These are phyloP conservation scores for Himantopus leucocephalus DNA, from an alignment of 2,113 vertebrate genomes.

Conservation along the genomic window DNA sequence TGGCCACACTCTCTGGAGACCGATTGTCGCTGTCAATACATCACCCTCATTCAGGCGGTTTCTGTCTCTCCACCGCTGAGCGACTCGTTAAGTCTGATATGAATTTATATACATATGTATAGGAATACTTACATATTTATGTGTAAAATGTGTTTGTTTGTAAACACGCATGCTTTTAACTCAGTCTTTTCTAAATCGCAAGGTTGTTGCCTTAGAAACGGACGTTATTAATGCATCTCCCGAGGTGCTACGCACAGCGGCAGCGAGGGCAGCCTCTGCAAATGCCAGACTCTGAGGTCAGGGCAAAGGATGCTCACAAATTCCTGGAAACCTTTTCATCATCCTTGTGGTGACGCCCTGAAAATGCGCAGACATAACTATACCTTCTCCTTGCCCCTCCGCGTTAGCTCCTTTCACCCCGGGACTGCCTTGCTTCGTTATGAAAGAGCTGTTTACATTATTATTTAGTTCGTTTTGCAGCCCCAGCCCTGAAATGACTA, in stretches of 20 bases:
- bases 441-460: neutral
- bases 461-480: neutral
- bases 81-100: neutral
- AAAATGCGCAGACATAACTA: neutral
- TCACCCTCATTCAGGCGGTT: neutral
- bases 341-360: neutral
- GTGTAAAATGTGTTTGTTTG: neutral
- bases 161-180: constrained; percentile 17
- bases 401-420: neutral
- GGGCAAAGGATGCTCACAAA: neutral
- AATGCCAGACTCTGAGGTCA: neutral
- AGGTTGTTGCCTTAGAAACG: constrained; percentile 59
- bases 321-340: neutral
- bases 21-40: rapidly evolving
- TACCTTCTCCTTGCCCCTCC: neutral
- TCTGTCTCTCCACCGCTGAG: neutral
- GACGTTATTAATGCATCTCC: neutral
- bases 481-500: neutral
- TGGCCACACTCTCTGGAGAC: neutral
- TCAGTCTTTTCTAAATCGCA: neutral
- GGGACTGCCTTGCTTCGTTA: neutral
- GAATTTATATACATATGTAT: neutral
- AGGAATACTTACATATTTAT: neutral
- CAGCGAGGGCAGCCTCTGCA: neutral
- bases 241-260: neutral